Conservation (phyloP, 2,113 vertebrate species). For the Nannospalax galili region DNA sequence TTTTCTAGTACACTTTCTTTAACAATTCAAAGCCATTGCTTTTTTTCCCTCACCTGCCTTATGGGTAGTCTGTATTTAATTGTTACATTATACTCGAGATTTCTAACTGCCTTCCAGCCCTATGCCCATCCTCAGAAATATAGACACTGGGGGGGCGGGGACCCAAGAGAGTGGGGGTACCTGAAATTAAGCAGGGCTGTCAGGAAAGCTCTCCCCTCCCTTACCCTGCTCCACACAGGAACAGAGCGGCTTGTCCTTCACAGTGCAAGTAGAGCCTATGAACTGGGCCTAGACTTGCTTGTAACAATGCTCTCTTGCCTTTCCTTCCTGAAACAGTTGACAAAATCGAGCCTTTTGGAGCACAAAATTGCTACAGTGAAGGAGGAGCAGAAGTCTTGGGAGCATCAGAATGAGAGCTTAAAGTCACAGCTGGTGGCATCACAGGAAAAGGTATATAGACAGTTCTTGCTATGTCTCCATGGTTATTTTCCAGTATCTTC, state of each 20-base stretch:
- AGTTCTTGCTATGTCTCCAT: not conserved
- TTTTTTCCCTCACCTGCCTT: not conserved
- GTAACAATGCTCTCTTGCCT: not conserved
- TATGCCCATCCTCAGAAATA: not conserved
- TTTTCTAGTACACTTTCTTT: not conserved
- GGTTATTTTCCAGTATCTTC: not conserved
- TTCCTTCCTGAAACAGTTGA: constrained; percentile 83
- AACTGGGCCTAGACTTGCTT: not conserved
- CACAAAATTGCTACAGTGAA: constrained; percentile 84
- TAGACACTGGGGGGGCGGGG: not conserved
- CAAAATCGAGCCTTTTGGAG: constrained; percentile 87
- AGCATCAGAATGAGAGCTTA: constrained; percentile 87
- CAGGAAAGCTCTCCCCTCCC: not conserved
- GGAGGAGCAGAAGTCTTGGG: constrained; percentile 87
- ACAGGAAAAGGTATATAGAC: constrained; percentile 88
- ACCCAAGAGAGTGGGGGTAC: not conserved
- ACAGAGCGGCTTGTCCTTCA: not conserved
- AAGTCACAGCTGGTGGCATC: constrained; percentile 86
- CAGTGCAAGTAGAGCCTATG: not conserved
- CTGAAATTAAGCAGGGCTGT: not conserved
- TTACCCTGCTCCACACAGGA: not conserved
- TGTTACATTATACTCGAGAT: not conserved
- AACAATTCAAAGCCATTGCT: not conserved
- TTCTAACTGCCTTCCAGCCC: constrained; percentile 23
- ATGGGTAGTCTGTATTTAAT: not conserved